Base-by-base conservation (phyloP, 2,888 invertebrate species). In the Hoplodrina ambigua region DNA sequence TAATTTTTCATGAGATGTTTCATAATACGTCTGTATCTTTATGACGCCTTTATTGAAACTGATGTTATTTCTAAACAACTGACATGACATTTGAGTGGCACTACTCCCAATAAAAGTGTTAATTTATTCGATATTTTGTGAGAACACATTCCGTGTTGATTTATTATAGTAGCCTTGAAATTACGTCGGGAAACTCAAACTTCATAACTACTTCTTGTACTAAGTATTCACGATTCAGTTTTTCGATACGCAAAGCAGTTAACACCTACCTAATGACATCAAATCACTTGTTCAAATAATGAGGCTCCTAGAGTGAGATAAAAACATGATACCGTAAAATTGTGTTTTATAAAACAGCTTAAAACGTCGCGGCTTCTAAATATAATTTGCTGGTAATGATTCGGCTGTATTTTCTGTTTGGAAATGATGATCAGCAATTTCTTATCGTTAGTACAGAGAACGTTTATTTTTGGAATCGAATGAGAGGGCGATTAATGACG, bases 241-340 rank as follows among this genome's bases (percentile, higher is more conserved):
- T 78, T 86, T 78, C 75, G 75, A 72, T 66, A 77, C 69, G 77
- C 79, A 83, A 75, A 69, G 77, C 79, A 83, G 54, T 89, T 87
- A 89, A 85, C 86, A 83, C 75, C 75, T 63, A 53, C 71, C 70
- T 87, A 88, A 87, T 82, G 80, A 84, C 78, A 84, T 84, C 81
- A 78, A 89, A 88, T 87, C 83, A 87, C 81, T 86, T 85, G 78
- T 82, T 78, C 74, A 87, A 82, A 81, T 72, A 79, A 65, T 63
- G 79, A 79, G 85, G 80, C 85, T 68, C 71, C 61, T 19, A 30
- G 52, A 69, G 20, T 56, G 67, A 73, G 56, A 67, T 73, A 74
- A 67, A 55, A 65, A 61, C 63, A 60, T 55, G 55, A 44, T 49
- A 17, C n/a, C 19, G 33, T 49, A 19, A 44, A 44, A 72, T 33